Base-by-base conservation (phyloP, 2,113 vertebrate genomes). In the Anguilla rostrata region DNA sequence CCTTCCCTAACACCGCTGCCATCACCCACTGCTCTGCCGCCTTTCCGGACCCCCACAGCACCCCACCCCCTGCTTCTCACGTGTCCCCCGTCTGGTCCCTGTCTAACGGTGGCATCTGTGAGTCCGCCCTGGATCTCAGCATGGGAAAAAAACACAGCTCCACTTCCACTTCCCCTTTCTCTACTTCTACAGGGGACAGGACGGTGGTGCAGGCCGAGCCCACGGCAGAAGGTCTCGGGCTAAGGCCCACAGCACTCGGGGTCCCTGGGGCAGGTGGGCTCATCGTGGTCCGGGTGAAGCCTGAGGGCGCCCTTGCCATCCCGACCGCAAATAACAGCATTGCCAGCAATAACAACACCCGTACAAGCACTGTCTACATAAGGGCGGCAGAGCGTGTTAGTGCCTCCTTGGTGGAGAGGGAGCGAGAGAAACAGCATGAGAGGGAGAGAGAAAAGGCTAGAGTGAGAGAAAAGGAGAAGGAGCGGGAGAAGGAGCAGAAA, bases 251-350 rank as follows among this genome's bases (percentile, higher is more conserved):
- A 15, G 92, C 94, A 26, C 94, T 94, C n/a, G 90, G 91, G 1
- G 87, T 91, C 41, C 87, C 91, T 40, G 78, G 87, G 18, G 87
- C 90, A 14, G 89, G 90, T 87, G 93, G 94, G 41, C 91, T 96
- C 81, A 95, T 96, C 3, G 95, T 96, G 0, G 94, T 96, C 86
- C 94, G 96, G 83, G 94, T 96, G 11, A 96, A 96, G 87, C 94
- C 95, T 16, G 95, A 96, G 53, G 86, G 94, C 39, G 85, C 90
- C 8, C 86, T 88, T 53, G 84, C 91, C 60, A 87, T 92, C 80
- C 40, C 94, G 63, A 87, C 92, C 71, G 89, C 93, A 46, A 94
- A 93, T 83, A 93, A 88, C 87, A 88, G 90, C 83, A 81, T 91
- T 66, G 93, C 92, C 90, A 91, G 94, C 92, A 94, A 92, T 90